These are phyloP conservation scores for Myzus persicae DNA, from an alignment of 1,140 invertebrate species.

Conservation along the genomic window DNA sequence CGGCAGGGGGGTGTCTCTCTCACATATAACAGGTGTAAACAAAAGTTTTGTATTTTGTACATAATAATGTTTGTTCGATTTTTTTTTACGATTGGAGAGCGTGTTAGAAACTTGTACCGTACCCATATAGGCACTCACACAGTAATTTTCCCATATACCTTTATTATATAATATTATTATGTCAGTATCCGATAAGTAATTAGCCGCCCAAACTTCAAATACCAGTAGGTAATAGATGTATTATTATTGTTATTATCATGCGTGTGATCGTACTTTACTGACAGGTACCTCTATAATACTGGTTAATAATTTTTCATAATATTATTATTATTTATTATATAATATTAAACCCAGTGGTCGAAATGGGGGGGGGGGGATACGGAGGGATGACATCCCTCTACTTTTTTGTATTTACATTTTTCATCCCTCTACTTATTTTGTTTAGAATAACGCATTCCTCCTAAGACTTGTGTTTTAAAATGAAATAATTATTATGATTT, in stretches of 20 bases:
- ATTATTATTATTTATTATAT: neutral
- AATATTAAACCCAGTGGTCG: neutral
- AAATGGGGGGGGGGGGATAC: too few relatives aligned
- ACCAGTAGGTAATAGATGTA: neutral
- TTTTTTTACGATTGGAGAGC: neutral
- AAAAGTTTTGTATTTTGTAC: slow-evolving; percentile 42
- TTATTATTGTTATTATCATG: neutral
- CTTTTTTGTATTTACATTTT: too few relatives aligned
- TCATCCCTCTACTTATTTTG: too few relatives aligned
- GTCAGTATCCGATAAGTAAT: slow-evolving; percentile 3
- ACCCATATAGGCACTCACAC: neutral
- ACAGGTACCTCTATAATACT: neutral
- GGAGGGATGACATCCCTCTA: too few relatives aligned
- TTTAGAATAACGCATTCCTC: too few relatives aligned
- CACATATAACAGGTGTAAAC: slow-evolving; percentile 53
- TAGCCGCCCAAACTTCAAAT: neutral
- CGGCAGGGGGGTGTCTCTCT: neutral
- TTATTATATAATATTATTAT: neutral
- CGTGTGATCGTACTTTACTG: neutral
- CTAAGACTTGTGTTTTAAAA: too few relatives aligned
- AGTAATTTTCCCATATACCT: neutral
- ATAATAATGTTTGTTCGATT: neutral
- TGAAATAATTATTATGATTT: too few relatives aligned
- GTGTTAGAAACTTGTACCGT: neutral
- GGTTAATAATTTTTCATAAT: neutral